Percentiles rank a stretch among this genome's conserved stretches.
These are phyloP conservation scores for Ramazzottius varieornatus DNA, from an alignment of 2,888 invertebrate species.

Conservation along the genomic window DNA sequence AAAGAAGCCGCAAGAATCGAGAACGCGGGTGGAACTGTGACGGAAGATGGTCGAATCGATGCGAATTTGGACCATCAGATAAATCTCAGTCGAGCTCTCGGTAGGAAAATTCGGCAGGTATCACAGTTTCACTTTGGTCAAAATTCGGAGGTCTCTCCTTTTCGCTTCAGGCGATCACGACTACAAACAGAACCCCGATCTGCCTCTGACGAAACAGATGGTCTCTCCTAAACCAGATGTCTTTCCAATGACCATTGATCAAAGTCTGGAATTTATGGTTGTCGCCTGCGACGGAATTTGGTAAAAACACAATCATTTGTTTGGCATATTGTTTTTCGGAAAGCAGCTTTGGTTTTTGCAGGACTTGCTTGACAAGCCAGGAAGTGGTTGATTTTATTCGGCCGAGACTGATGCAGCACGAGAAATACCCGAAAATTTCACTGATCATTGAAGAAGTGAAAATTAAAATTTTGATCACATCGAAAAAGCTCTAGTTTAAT, in stretches of 20 bases:
- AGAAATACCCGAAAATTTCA: too few relatives aligned
- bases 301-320: conserved; percentile 15
- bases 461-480: too few relatives aligned
- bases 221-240: conserved; percentile 27
- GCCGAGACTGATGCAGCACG: conserved; percentile 16
- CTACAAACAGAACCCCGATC: conserved; percentile 23
- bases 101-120: too few relatives aligned
- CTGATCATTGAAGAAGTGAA: too few relatives aligned
- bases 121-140: too few relatives aligned
- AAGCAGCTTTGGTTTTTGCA: too few relatives aligned
- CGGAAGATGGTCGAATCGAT: conserved; percentile 71
- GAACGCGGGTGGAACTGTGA: conserved; percentile 75
- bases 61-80: too few relatives aligned
- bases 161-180: conserved; percentile 26
- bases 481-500: too few relatives aligned
- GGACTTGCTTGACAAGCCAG: conserved; percentile 28
- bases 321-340: background rate
- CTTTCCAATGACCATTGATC: conserved; percentile 12
- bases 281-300: conserved; percentile 30
- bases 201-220: conserved; percentile 25
- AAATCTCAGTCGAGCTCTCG: conserved; percentile 83
- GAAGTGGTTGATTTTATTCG: conserved; percentile 26
- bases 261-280: conserved; percentile 24
- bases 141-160: too few relatives aligned
- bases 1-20: conserved; percentile 53